phyloP scores from a whole-genome alignment of 2,888 invertebrate species.

The Nineta flava region DNA sequence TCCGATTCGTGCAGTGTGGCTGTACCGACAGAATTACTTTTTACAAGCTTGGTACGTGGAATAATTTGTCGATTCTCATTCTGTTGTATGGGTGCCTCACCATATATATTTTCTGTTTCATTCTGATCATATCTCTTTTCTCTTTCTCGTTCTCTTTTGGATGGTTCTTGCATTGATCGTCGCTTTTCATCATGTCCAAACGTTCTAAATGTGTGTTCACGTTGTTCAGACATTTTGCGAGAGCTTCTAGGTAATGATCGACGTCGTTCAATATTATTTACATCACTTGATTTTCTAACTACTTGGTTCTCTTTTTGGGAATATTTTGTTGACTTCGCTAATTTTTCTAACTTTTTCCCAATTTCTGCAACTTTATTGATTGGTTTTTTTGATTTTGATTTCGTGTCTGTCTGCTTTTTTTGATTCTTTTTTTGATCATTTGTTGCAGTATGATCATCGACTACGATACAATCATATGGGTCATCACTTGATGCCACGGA shows the following conservation, averaged over 20 bases:
- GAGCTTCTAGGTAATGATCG: slow-evolving; percentile 20
- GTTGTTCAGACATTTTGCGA: slow-evolving; percentile 7
- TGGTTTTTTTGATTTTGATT: slow-evolving; percentile 1
- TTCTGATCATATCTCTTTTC: slow-evolving; percentile 18
- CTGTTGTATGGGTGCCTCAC: slow-evolving; percentile 32
- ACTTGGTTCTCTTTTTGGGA: slow-evolving; percentile 20
- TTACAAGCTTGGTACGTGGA: slow-evolving; percentile 53
- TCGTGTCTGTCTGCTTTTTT: neutral
- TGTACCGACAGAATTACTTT: slow-evolving; percentile 30
- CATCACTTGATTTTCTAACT: slow-evolving; percentile 11
- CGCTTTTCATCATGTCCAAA: slow-evolving; percentile 22
- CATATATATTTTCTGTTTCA: slow-evolving; percentile 25
- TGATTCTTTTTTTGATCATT: slow-evolving; percentile 14
- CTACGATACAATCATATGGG: slow-evolving; percentile 68
- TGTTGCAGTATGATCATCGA: slow-evolving; percentile 50
- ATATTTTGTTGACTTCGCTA: slow-evolving; percentile 27
- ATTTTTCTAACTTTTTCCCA: slow-evolving; percentile 27
- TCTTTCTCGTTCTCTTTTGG: slow-evolving; percentile 15
- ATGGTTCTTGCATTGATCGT: slow-evolving; percentile 16
- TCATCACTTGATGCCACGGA: slow-evolving; percentile 55
- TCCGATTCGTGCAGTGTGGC: slow-evolving; percentile 21
- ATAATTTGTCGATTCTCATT: slow-evolving; percentile 29
- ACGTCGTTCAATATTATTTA: slow-evolving; percentile 18
- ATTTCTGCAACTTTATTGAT: slow-evolving; percentile 28
- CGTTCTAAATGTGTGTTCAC: slow-evolving; percentile 20